These are phyloP conservation scores for Vollenhovia emeryi DNA, from an alignment of 1,140 invertebrate species.

Conservation along the genomic window DNA sequence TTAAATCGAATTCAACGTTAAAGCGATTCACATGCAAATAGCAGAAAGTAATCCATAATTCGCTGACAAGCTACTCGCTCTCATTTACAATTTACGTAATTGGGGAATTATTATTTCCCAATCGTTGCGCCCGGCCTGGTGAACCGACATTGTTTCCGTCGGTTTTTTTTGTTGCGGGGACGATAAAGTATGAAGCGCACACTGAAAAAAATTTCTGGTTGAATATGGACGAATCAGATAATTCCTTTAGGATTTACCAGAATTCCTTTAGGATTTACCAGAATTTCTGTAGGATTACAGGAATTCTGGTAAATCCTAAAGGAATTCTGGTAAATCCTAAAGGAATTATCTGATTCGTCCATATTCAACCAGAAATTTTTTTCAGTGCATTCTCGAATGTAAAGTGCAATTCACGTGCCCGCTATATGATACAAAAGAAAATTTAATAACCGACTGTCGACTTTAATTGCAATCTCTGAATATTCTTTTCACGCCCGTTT, in stretches of 20 bases:
- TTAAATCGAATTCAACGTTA: constrained; percentile 29
- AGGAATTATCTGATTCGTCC: no score
- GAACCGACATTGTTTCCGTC: background rate
- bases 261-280: no score
- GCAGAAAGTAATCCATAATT: constrained; percentile 40
- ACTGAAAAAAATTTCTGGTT: no score
- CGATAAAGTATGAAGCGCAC: background rate
- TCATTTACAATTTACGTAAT: constrained; percentile 40
- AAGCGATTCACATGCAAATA: constrained; percentile 17
- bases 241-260: no score
- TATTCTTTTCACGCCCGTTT: background rate
- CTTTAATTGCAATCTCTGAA: background rate
- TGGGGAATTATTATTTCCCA: background rate
- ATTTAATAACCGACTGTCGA: background rate
- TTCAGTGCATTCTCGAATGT: background rate
- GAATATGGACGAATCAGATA: no score
- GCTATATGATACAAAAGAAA: background rate
- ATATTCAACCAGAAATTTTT: no score
- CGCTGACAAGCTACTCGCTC: background rate
- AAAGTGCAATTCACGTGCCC: background rate
- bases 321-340: no score
- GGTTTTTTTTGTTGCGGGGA: background rate
- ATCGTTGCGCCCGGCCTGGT: background rate
- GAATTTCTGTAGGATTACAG: no score
- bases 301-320: no score